Evolutionary conservation across 2,888 invertebrate species (phyloP).

Genomic region (Trachelus troglodyta): DNA sequence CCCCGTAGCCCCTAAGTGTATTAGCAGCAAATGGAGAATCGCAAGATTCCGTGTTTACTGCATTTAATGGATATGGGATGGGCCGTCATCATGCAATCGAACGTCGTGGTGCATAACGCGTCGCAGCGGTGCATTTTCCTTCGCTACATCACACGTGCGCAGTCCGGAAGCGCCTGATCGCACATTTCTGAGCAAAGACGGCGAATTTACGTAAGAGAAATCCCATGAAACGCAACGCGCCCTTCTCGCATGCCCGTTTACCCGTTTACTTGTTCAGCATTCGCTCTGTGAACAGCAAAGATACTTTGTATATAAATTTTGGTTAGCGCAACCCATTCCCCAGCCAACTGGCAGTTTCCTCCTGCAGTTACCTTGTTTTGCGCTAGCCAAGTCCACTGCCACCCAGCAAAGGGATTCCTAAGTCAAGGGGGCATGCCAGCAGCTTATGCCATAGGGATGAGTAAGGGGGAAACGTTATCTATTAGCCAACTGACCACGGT

Average conservation of each 20-base stretch:
- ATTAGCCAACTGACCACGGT: constrained; percentile 31
- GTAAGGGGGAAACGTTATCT: constrained; percentile 33
- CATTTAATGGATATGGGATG: constrained; percentile 53
- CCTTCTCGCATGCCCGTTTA: constrained; percentile 38
- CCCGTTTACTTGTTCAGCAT: constrained; percentile 57
- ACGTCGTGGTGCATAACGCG: no score
- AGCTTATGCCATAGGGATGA: constrained; percentile 3
- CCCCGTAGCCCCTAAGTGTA: constrained; percentile 12
- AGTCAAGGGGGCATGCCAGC: background rate
- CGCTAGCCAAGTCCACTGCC: background rate
- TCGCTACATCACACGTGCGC: no score
- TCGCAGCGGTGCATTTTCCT: no score
- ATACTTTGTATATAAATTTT: constrained; percentile 64
- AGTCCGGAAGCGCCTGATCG: no score
- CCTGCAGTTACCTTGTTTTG: background rate
- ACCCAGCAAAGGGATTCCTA: no score
- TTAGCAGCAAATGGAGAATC: constrained; percentile 45
- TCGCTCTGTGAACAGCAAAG: constrained; percentile 46
- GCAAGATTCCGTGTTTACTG: constrained; percentile 58
- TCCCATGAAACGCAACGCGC: constrained; percentile 38
- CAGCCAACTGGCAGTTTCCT: background rate
- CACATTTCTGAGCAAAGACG: no score
- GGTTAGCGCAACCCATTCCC: constrained; percentile 9
- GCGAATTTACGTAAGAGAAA: constrained; percentile 23
- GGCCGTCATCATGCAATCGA: constrained; percentile 51